Conservation (phyloP, 2,113 vertebrate genomes). For the Phylloscopus trochiloides region DNA sequence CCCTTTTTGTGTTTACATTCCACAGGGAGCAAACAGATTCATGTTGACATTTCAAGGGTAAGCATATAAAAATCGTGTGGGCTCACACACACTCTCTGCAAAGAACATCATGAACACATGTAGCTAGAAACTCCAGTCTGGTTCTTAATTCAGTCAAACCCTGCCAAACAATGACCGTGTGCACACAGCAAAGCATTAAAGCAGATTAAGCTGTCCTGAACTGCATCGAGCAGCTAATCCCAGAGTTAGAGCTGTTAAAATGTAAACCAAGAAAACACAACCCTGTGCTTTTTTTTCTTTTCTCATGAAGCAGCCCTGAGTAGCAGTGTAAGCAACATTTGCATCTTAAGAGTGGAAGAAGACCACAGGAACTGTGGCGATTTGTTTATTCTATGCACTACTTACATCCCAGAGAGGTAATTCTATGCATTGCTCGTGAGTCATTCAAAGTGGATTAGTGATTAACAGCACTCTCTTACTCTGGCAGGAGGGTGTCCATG, state of each 20-base stretch:
- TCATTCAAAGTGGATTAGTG: not conserved
- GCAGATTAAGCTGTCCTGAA: not conserved
- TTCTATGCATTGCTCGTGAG: not conserved
- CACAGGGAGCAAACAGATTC: not conserved
- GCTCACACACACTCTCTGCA: not conserved
- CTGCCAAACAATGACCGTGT: not conserved
- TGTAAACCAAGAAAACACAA: not conserved
- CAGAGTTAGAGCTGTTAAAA: not conserved
- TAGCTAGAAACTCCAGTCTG: not conserved
- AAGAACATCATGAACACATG: slow-evolving; percentile 19
- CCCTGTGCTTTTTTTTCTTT: not conserved
- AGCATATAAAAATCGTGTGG: slow-evolving; percentile 6
- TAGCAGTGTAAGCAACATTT: not conserved
- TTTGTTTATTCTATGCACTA: not conserved
- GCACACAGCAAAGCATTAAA: not conserved
- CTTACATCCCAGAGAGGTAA: not conserved
- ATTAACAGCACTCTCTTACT: not conserved
- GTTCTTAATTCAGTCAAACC: not conserved
- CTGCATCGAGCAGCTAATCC: not conserved
- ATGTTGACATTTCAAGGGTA: slow-evolving; percentile 26
- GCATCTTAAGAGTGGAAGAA: slow-evolving; percentile 4
- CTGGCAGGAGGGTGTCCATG: not conserved
- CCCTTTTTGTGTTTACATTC: slow-evolving; percentile 46
- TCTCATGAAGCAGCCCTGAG: not conserved
- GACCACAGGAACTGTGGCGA: not conserved